Base-by-base conservation (phyloP, 2,888 invertebrate genomes). In the Digitonthophagus gazella region DNA sequence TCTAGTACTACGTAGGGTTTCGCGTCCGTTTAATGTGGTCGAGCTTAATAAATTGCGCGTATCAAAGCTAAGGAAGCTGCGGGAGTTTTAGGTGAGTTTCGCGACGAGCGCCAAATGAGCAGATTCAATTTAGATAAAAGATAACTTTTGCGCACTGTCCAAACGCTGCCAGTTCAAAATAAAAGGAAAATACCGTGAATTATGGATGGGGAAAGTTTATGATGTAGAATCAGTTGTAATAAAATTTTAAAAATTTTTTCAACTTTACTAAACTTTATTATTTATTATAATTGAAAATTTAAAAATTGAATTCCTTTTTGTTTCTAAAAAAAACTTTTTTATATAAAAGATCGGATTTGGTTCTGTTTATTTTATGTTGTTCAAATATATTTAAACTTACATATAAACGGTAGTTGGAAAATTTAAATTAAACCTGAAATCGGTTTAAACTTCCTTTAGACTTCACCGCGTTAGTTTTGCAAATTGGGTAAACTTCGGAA, bases 101-200 rank as follows among this genome's bases (percentile, higher is more conserved):
- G 28, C 22, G 19, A 58, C 15, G 16, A 18, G 58, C 61, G 61
- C 18, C 18, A 61, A 61, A 61, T 61, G 20, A 61, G 19, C 19
- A 61, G 61, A 61, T 61, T 61, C 61, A 61, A 61, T 61, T 61
- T 61, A 61, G 61, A 61, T 61, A 61, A 61, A 61, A 19, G 61
- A 61, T 61, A 61, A 61, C 61, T 61, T 61, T 61, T 61, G 61
- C 19, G 18, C 15, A 16, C 57, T n/a, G 11, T 6, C 5, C 11
- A 11, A 5, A 18, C 18, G n/a, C 4, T 19, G 2, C 2, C 18
- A n/a, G n/a, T n/a, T n/a, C n/a, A n/a, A n/a, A n/a, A n/a, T n/a
- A n/a, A n/a, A n/a, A n/a, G n/a, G n/a, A n/a, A n/a, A n/a, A n/a
- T n/a, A n/a, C n/a, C n/a, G n/a, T n/a, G n/a, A n/a, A n/a, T n/a